Base-by-base conservation (phyloP, 2,113 vertebrate species). In the Microtus richardsoni region DNA sequence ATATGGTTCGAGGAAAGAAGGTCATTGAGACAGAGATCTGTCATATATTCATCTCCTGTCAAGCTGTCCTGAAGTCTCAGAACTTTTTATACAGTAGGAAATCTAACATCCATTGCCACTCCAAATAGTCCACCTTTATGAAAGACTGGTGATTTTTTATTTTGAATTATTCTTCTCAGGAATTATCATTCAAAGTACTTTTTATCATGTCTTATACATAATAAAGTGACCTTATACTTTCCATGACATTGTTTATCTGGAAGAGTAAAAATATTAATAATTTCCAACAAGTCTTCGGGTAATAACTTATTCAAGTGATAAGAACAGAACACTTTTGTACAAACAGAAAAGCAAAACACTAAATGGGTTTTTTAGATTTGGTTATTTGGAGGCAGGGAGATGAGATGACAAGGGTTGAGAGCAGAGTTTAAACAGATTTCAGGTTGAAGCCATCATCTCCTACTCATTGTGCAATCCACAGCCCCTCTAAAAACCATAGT, bases 291-390 rank as follows among this genome's bases (percentile, higher is more conserved):
- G 19, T 44, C 64, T 94, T 93, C 30, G 88, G 52, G 19, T 28
- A 78, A 74, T 58, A 24, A 71, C 74, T 58, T 89, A 36, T 36
- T 83, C 13, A 10, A 44, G 54, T 75, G 58, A 36, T 49, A 16
- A 87, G n/a, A 88, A 66, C 16, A 82, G 54, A 82, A 78, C 54
- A 91, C 74, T 6, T 80, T n/a, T 85, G 4, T 41, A 7, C 3
- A 80, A 28, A 83, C 54, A 52, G 30, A 26, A 26, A 22, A 41
- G 3, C 4, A 66, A 44, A 64, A 33, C 39, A 8, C 14, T 26
- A 82, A 64, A 41, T 90, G 26, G 22, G 73, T 93, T 92, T 94
- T 94, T 62, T 13, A 77, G 26, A 68, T 33, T 79, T 82, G 82
- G 47, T 82, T 79, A 21, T 79, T 89, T 79, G 58, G 10, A 19